Evolutionary conservation across 2,888 invertebrate genomes (phyloP).

Genomic region (Hirtodrosophila trivittata): DNA sequence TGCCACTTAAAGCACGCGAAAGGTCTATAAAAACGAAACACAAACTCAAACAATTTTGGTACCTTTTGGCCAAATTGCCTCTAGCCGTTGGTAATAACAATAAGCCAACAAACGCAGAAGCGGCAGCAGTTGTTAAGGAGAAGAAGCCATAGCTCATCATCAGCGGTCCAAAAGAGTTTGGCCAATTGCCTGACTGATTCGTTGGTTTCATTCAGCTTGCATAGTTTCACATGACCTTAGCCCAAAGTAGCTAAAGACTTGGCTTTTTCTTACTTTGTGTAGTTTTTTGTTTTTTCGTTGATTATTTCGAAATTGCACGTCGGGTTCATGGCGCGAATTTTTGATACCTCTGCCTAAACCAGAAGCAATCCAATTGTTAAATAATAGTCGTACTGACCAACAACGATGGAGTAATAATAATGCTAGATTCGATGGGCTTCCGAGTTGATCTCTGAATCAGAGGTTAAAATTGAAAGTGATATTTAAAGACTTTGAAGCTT

Average conservation of each 20-base stretch:
- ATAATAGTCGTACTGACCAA: constrained; percentile 39
- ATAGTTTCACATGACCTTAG: constrained; percentile 77
- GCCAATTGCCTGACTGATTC: constrained; percentile 40
- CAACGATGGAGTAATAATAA: constrained; percentile 61
- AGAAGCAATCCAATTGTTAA: constrained; percentile 61
- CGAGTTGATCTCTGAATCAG: constrained; percentile 33
- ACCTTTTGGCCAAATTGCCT: constrained; percentile 53
- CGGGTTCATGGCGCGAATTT: constrained; percentile 39
- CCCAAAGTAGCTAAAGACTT: constrained; percentile 51
- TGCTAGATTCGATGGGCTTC: constrained; percentile 32
- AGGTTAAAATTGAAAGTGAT: constrained; percentile 20
- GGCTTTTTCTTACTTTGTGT: constrained; percentile 26
- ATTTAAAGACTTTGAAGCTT: neutral
- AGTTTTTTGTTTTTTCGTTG: constrained; percentile 29
- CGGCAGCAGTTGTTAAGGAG: constrained; percentile 9
- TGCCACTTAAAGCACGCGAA: constrained; percentile 41
- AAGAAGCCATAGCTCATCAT: constrained; percentile 75
- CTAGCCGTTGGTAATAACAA: constrained; percentile 65
- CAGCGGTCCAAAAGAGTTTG: constrained; percentile 37
- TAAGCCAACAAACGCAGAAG: constrained; percentile 55
- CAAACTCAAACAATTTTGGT: constrained; percentile 47
- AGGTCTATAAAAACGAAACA: constrained; percentile 46
- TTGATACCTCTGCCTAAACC: constrained; percentile 53
- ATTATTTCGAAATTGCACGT: constrained; percentile 53
- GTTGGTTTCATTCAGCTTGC: constrained; percentile 44